Evolutionary conservation across 23 tunicate genomes (phyloP).

Genomic region (Pegea sp.): DNA sequence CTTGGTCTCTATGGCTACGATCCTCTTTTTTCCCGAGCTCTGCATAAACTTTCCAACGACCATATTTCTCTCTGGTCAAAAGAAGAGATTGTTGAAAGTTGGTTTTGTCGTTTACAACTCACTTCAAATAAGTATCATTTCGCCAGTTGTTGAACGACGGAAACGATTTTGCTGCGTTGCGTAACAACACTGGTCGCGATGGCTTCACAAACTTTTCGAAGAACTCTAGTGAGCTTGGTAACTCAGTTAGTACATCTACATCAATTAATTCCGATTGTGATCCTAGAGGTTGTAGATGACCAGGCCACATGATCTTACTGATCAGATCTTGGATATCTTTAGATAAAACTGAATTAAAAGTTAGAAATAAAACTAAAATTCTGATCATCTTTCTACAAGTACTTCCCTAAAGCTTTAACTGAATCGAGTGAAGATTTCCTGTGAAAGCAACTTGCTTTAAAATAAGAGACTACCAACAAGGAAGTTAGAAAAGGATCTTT

Average conservation of each 20-base stretch:
- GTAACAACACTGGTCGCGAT: constrained; percentile 18
- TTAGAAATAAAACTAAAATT: too few relatives aligned
- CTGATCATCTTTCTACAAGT: too few relatives aligned
- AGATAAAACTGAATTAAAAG: too few relatives aligned
- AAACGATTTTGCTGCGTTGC: constrained; percentile 33
- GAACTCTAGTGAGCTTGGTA: constrained; percentile 31
- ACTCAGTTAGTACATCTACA: constrained; percentile 5
- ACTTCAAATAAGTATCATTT: constrained; percentile 28
- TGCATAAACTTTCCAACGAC: constrained; percentile 28
- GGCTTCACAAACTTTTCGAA: constrained; percentile 14
- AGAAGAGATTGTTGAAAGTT: too few relatives aligned
- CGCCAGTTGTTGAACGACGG: constrained; percentile 17
- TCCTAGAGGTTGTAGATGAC: constrained; percentile 48
- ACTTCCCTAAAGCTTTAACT: too few relatives aligned
- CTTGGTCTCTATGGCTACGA: constrained; percentile 6
- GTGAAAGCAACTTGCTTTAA: too few relatives aligned
- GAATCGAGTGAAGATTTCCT: too few relatives aligned
- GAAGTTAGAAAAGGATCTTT: too few relatives aligned
- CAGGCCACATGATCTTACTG: too few relatives aligned
- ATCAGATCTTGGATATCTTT: too few relatives aligned
- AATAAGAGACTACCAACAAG: too few relatives aligned
- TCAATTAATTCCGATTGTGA: constrained; percentile 15
- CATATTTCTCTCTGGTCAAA: constrained; percentile 17
- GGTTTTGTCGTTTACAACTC: too few relatives aligned
- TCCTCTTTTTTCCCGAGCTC: constrained; percentile 54